Conservation (phyloP, 1,140 invertebrate genomes). For the Harlomillsia oculata region DNA sequence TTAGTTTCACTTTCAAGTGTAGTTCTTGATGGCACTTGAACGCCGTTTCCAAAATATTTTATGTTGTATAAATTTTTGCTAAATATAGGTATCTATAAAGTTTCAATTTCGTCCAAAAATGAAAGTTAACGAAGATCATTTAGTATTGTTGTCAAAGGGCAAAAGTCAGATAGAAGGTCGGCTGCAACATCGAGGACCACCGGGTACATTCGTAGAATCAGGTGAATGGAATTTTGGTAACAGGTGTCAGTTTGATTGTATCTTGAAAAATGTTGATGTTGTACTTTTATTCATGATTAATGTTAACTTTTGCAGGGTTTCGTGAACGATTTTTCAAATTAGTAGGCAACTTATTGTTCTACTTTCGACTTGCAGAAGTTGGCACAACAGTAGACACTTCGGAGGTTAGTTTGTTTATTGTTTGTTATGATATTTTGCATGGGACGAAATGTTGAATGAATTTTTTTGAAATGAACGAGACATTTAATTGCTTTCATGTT, state of each 20-base stretch:
- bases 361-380: slow-evolving; percentile 58
- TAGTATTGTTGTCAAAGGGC: slow-evolving; percentile 48
- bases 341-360: slow-evolving; percentile 58
- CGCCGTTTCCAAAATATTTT: no score
- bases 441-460: no score
- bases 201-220: slow-evolving; percentile 36
- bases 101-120: slow-evolving; percentile 41
- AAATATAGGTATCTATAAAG: no score
- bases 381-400: slow-evolving; percentile 54
- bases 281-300: slow-evolving; percentile 8
- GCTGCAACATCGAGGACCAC: slow-evolving; percentile 50
- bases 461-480: no score
- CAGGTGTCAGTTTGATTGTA: background rate
- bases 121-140: slow-evolving; percentile 56
- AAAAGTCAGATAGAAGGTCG: slow-evolving; percentile 54
- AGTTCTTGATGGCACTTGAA: no score
- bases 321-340: slow-evolving; percentile 64
- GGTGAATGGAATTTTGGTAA: slow-evolving; percentile 15
- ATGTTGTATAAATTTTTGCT: no score
- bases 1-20: no score
- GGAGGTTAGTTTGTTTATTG: slow-evolving; percentile 36
- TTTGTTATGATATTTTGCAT: no score
- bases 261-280: background rate
- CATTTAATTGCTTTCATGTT: no score
- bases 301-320: slow-evolving; percentile 43